phyloP scores from a whole-genome alignment of 1,140 invertebrate species.

The Atopsyche davidsoni region DNA sequence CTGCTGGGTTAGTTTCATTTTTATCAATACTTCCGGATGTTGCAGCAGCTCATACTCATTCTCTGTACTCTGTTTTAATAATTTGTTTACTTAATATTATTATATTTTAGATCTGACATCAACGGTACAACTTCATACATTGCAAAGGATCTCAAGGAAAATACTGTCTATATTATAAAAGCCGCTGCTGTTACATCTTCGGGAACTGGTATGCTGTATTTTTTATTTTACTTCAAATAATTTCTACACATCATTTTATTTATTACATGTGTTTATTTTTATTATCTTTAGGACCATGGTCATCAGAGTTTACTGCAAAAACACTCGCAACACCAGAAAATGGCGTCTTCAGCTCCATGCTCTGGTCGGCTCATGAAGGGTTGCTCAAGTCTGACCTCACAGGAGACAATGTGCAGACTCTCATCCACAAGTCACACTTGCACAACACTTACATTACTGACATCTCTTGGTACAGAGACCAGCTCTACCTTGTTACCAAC shows the following conservation, averaged over 20 bases:
- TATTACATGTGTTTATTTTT: too few species aligned
- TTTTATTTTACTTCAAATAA: background rate
- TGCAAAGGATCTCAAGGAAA: conserved; percentile 61
- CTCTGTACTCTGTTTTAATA: too few species aligned
- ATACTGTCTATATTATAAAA: conserved; percentile 70
- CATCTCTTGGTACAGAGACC: conserved; percentile 62
- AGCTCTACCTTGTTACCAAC: conserved; percentile 68
- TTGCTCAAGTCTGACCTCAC: conserved; percentile 66
- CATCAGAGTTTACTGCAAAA: conserved; percentile 61
- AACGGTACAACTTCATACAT: conserved; percentile 51
- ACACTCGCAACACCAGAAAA: conserved; percentile 51
- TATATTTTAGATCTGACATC: conserved; percentile 19
- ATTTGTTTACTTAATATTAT: too few species aligned
- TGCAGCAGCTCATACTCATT: too few species aligned
- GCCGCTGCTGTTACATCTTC: conserved; percentile 69
- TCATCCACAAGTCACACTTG: conserved; percentile 54
- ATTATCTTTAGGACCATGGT: conserved; percentile 63
- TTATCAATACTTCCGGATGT: too few species aligned
- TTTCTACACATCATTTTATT: background rate
- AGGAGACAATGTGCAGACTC: conserved; percentile 59
- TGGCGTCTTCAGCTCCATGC: conserved; percentile 51
- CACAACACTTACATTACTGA: conserved; percentile 55
- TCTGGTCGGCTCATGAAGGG: conserved; percentile 68
- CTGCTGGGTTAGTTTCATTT: too few species aligned
- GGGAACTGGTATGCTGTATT: conserved; percentile 52